These are phyloP conservation scores for Melanerpes aurifrons DNA, from an alignment of 2,113 vertebrate species.

Conservation along the genomic window DNA sequence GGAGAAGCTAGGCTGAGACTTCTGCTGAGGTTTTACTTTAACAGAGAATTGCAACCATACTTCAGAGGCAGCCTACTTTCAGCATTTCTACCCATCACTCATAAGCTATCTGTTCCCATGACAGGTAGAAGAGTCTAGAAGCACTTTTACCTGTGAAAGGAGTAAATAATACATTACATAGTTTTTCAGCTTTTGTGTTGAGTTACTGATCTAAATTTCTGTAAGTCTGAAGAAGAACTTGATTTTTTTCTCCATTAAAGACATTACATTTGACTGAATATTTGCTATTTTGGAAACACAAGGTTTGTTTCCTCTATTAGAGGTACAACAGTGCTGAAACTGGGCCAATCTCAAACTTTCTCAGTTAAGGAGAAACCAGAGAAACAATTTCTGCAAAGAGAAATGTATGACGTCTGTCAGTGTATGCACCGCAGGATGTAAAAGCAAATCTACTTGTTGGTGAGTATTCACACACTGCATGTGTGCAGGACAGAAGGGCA, in stretches of 20 bases:
- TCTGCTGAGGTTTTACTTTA: neutral
- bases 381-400: neutral
- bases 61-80: neutral
- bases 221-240: neutral
- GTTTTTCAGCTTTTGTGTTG: neutral
- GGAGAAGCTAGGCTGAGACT: neutral
- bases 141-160: no score
- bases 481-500: neutral
- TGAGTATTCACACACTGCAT: neutral
- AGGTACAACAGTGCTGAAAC: neutral
- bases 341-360: neutral
- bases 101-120: neutral
- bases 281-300: neutral
- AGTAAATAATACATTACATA: no score
- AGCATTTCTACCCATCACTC: neutral
- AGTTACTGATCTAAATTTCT: neutral
- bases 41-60: neutral
- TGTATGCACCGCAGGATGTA: neutral
- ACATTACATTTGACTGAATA: neutral
- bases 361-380: neutral
- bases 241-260: neutral
- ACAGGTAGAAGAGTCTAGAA: neutral
- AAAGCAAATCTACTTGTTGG: neutral
- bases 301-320: neutral
- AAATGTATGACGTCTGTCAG: neutral